Conservation (phyloP, 2,888 invertebrate genomes). For the Drosophila quasianomalipes region DNA sequence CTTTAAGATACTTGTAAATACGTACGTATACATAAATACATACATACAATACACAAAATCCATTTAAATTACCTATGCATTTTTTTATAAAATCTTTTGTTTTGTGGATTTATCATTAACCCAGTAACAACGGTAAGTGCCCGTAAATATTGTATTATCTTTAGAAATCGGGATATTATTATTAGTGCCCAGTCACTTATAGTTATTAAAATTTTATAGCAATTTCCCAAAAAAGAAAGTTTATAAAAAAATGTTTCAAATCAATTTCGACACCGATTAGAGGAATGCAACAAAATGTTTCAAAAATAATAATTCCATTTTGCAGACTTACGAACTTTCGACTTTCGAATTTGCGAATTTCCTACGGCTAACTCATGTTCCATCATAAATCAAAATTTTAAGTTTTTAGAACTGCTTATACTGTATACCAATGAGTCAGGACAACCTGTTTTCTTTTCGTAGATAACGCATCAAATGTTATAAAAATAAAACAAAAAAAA, state of each 20-base stretch:
- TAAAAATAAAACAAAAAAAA: not conserved
- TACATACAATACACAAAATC: not conserved
- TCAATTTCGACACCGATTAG: not conserved
- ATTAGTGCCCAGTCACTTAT: not conserved
- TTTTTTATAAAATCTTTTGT: not conserved
- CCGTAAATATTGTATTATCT: not conserved
- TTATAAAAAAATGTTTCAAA: not conserved
- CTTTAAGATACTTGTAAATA: not conserved
- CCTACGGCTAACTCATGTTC: not conserved
- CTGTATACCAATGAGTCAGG: not conserved
- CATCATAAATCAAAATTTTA: not conserved
- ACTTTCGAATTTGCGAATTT: not conserved
- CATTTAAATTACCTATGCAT: not conserved
- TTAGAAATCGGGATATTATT: not conserved
- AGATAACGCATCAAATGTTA: not conserved
- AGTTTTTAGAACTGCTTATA: fast-evolving
- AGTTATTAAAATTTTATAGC: not conserved
- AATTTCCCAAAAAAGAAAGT: not conserved
- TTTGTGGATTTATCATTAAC: not conserved
- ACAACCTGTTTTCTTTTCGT: not conserved
- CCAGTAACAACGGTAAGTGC: fast-evolving
- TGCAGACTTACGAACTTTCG: fast-evolving
- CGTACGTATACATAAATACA: not conserved
- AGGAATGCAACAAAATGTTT: not conserved
- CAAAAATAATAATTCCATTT: not conserved